Conservation (phyloP, 2,113 vertebrate genomes). For the Vulpes vulpes region DNA sequence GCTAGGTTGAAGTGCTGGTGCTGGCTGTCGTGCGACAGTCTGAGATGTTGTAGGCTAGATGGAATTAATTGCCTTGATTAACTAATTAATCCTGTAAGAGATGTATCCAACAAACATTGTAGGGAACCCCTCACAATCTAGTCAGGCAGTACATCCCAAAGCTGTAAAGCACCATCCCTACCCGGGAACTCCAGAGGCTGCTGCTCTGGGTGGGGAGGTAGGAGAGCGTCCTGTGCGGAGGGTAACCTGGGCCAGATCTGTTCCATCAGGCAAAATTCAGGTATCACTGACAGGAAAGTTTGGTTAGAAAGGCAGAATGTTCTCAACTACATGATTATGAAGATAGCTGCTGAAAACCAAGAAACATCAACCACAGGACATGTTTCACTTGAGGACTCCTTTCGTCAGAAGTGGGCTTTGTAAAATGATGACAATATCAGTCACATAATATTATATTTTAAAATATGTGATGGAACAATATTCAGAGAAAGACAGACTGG, state of each 20-base stretch:
- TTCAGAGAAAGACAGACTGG: background rate
- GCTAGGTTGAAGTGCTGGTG: accelerated
- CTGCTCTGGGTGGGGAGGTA: accelerated
- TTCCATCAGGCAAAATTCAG: background rate
- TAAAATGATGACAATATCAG: background rate
- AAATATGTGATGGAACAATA: background rate
- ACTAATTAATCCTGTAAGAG: background rate
- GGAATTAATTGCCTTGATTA: background rate
- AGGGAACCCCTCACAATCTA: accelerated
- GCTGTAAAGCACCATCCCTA: accelerated
- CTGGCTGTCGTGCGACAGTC: background rate
- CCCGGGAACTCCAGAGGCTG: too few relatives aligned
- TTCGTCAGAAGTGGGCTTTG: background rate
- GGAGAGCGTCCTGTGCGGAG: too few relatives aligned
- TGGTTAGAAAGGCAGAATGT: too few relatives aligned
- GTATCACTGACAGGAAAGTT: accelerated
- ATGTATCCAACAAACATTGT: background rate
- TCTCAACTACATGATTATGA: too few relatives aligned
- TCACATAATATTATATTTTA: background rate
- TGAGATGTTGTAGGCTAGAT: background rate
- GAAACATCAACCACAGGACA: accelerated
- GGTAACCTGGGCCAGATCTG: too few relatives aligned
- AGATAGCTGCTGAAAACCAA: background rate
- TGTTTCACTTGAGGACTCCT: accelerated
- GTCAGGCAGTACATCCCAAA: background rate